Percentiles rank a stretch among this genome's conserved stretches.
Evolutionary conservation across 2,113 vertebrate genomes (phyloP).

Genomic region (Gulo gulo): DNA sequence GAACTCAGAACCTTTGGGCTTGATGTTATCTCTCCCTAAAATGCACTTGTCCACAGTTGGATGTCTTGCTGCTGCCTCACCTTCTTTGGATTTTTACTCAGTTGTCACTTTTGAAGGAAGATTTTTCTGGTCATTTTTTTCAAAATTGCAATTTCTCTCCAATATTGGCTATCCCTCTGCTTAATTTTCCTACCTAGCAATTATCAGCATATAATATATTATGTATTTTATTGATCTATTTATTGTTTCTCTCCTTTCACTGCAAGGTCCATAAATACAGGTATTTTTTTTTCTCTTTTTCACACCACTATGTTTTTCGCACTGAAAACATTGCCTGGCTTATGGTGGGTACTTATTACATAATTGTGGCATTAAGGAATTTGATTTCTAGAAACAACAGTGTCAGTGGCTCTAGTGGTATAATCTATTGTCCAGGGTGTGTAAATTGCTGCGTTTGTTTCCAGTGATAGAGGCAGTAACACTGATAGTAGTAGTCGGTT

Average conservation of each 20-base stretch:
- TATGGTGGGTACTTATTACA: neutral
- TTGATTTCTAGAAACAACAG: neutral
- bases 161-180: neutral
- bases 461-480: neutral
- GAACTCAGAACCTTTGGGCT: neutral
- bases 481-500: neutral
- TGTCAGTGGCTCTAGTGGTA: neutral
- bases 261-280: neutral
- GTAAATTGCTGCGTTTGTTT: neutral
- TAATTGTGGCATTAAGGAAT: neutral
- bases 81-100: slow-evolving; percentile 15
- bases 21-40: neutral
- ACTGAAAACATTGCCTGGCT: neutral
- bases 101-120: neutral
- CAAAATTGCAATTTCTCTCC: neutral
- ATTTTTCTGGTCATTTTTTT: neutral
- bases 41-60: neutral
- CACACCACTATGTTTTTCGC: neutral
- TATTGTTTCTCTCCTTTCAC: neutral
- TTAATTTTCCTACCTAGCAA: neutral
- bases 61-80: neutral
- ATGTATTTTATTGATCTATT: neutral
- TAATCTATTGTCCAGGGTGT: neutral
- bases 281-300: neutral
- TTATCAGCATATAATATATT: neutral